phyloP scores from a whole-genome alignment of 2,797 vertebrate species.

The Clarias fuscus region DNA sequence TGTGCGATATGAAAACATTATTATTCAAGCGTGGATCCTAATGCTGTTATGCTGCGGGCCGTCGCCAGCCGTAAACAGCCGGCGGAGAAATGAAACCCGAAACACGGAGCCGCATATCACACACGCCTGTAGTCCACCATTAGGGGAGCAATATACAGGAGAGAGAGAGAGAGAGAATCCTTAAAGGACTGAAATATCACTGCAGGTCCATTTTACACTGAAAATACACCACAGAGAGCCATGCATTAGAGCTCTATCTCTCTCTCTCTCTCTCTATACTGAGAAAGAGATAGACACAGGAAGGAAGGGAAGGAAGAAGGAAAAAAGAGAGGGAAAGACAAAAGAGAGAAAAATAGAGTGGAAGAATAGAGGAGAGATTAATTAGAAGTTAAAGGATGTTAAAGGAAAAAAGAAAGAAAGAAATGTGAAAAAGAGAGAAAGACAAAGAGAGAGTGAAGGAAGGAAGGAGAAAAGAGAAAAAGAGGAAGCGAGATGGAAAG shows the following conservation, averaged over 20 bases:
- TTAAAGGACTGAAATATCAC: constrained; percentile 32
- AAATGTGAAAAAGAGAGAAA: background rate
- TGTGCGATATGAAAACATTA: constrained; percentile 72
- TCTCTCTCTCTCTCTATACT: too few species aligned
- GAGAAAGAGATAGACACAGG: background rate
- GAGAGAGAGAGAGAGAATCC: constrained; percentile 3
- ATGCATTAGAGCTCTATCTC: background rate
- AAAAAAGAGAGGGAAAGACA: background rate
- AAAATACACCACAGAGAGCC: constrained; percentile 38
- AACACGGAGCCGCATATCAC: constrained; percentile 72
- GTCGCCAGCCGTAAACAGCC: constrained; percentile 75
- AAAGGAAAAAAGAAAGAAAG: background rate
- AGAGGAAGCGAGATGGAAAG: background rate
- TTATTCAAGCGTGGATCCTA: constrained; percentile 77
- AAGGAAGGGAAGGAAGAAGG: background rate
- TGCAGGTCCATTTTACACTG: constrained; percentile 23
- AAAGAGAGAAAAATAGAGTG: background rate
- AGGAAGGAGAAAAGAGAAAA: background rate
- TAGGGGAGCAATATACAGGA: constrained; percentile 67
- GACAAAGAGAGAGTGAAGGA: background rate
- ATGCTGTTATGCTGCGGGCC: constrained; percentile 76
- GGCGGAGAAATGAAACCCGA: constrained; percentile 75
- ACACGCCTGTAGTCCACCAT: constrained; percentile 67
- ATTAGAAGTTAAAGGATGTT: background rate
- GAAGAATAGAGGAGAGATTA: too few species aligned